phyloP scores from a whole-genome alignment of 2,113 vertebrate genomes.

The Antennarius striatus region DNA sequence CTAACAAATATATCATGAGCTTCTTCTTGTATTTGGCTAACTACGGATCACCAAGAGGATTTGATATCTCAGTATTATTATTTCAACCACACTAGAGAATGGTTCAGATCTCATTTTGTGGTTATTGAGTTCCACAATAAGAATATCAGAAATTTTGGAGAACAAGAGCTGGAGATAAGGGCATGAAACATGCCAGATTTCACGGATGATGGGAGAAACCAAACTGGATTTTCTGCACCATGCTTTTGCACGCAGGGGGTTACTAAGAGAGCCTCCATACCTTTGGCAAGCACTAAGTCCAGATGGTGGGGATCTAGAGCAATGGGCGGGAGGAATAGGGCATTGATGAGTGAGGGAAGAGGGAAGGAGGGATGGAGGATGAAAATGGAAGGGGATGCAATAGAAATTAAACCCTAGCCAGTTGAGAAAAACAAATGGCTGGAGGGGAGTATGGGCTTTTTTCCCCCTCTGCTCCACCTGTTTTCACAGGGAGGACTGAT shows the following conservation, averaged over 20 bases:
- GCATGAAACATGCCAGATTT: slow-evolving; percentile 52
- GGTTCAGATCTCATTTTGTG: slow-evolving; percentile 10
- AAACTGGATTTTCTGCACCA: slow-evolving; percentile 71
- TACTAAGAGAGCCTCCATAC: slow-evolving; percentile 68
- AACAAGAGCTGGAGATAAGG: slow-evolving; percentile 35
- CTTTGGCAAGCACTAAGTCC: slow-evolving; percentile 74
- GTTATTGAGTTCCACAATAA: slow-evolving; percentile 18
- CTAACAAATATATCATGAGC: slow-evolving; percentile 47
- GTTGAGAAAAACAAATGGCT: slow-evolving; percentile 67
- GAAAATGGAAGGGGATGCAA: slow-evolving; percentile 39
- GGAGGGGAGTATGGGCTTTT: slow-evolving; percentile 38
- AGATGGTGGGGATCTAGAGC: slow-evolving; percentile 79
- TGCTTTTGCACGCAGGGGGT: slow-evolving; percentile 56
- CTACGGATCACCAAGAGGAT: background rate
- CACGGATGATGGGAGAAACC: slow-evolving; percentile 62
- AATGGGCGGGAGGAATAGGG: slow-evolving; percentile 51
- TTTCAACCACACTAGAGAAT: slow-evolving; percentile 18
- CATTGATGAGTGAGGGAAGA: slow-evolving; percentile 7
- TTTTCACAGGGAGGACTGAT: slow-evolving; percentile 46
- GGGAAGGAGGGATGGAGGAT: slow-evolving; percentile 45
- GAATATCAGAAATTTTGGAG: slow-evolving; percentile 29
- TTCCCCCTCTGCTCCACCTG: slow-evolving; percentile 40
- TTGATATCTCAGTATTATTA: slow-evolving; percentile 19
- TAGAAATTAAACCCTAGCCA: slow-evolving; percentile 30
- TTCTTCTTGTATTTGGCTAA: slow-evolving; percentile 1